These are phyloP conservation scores for Hemaris fuciformis DNA, from an alignment of 2,888 invertebrate genomes.

Conservation along the genomic window DNA sequence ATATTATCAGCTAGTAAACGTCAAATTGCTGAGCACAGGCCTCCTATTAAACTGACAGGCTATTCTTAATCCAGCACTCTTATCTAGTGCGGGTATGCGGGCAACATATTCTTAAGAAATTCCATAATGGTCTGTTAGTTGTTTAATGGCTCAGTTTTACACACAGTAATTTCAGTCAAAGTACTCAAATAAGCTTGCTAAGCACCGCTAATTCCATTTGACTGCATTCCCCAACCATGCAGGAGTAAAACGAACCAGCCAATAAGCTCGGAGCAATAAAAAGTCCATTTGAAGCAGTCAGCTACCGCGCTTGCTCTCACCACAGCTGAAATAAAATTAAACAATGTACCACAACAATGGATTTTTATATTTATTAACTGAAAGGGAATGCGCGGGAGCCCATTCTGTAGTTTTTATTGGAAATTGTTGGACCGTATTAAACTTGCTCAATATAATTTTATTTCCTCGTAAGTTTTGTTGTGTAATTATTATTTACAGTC, in stretches of 20 bases:
- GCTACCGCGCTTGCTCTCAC: not conserved
- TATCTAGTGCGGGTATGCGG: no score
- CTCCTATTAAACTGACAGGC: no score
- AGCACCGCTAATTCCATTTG: not conserved
- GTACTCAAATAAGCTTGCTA: not conserved
- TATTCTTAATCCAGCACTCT: no score
- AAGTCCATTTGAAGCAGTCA: not conserved
- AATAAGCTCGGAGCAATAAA: not conserved
- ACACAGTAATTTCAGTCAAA: not conserved
- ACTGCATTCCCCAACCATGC: not conserved
- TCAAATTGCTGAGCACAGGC: no score
- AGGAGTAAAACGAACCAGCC: not conserved
- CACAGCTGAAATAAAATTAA: not conserved
- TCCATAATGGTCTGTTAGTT: no score
- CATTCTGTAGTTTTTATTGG: not conserved
- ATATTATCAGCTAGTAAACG: no score
- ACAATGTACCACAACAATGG: slow-evolving; percentile 5
- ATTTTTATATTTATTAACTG: slow-evolving; percentile 10
- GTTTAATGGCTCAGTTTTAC: no score
- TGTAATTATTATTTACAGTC: not conserved
- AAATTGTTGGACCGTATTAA: not conserved
- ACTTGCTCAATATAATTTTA: not conserved
- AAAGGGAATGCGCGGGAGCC: not conserved
- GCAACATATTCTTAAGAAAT: no score
- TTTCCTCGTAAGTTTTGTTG: not conserved